phyloP scores from a whole-genome alignment of 1,140 invertebrate genomes.

The Drosophila pallidifrons region DNA sequence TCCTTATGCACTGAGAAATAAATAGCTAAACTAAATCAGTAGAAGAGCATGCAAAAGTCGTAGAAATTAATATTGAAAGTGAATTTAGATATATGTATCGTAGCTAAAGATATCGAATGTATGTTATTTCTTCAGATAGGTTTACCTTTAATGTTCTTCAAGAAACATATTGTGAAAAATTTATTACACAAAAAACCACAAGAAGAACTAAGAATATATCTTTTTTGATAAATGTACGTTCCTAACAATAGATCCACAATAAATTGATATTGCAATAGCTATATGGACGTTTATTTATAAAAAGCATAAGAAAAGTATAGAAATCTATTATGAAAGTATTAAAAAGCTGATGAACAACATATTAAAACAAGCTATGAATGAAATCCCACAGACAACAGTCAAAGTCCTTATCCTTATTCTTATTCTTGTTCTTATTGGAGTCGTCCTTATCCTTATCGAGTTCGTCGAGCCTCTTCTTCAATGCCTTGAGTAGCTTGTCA shows the following conservation, averaged over 20 bases:
- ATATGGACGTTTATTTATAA: neutral
- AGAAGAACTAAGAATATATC: too few relatives aligned
- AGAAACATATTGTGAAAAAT: too few relatives aligned
- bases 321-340: neutral
- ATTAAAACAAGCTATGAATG: slow-evolving; percentile 34
- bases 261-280: neutral
- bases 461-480: slow-evolving; percentile 40
- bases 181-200: too few relatives aligned
- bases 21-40: neutral
- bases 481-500: slow-evolving; percentile 29
- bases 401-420: neutral
- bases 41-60: neutral
- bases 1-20: neutral
- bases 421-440: neutral
- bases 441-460: slow-evolving; percentile 3
- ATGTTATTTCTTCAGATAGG: too few relatives aligned
- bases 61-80: neutral
- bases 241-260: neutral
- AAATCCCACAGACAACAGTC: slow-evolving; percentile 35
- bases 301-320: neutral
- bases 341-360: neutral
- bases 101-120: neutral
- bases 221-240: too few relatives aligned
- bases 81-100: neutral
- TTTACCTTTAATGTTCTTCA: too few relatives aligned